These are phyloP conservation scores for Hemicordylus capensis DNA, from an alignment of 2,113 vertebrate species.

Conservation along the genomic window DNA sequence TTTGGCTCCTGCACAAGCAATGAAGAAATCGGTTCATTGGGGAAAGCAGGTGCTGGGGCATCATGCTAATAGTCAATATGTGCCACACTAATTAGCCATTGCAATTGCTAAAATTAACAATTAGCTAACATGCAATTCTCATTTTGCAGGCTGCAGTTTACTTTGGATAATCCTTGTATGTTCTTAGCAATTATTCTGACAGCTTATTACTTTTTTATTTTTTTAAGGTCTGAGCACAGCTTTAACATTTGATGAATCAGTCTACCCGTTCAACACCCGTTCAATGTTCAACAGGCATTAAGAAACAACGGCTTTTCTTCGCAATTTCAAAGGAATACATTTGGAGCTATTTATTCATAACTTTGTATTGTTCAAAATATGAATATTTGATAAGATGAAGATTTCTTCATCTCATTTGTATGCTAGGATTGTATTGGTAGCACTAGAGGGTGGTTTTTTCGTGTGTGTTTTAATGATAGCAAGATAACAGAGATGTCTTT, in stretches of 20 bases:
- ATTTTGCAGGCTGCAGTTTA: constrained; percentile 90
- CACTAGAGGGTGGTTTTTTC: background rate
- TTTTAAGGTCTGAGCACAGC: constrained; percentile 85
- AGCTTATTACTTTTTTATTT: constrained; percentile 89
- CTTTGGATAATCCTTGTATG: constrained; percentile 94
- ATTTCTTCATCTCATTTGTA: constrained; percentile 56
- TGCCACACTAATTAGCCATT: constrained; percentile 95
- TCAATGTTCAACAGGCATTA: constrained; percentile 79
- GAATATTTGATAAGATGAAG: constrained; percentile 59
- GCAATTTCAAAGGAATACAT: constrained; percentile 75
- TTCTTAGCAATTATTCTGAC: constrained; percentile 89
- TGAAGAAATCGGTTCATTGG: constrained; percentile 88
- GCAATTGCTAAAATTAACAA: constrained; percentile 99
- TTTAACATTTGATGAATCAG: constrained; percentile 83
- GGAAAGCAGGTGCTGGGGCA: constrained; percentile 99
- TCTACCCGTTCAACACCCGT: constrained; percentile 80
- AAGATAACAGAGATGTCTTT: constrained; percentile 20
- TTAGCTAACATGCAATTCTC: constrained; percentile 99
- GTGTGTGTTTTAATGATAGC: background rate
- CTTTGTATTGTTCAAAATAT: constrained; percentile 49
- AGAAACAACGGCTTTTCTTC: constrained; percentile 79
- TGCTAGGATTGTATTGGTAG: constrained; percentile 18
- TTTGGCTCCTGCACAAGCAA: constrained; percentile 95
- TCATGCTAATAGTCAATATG: constrained; percentile 99
- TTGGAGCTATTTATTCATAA: constrained; percentile 74